Evolutionary conservation across 2,888 invertebrate species (phyloP), one percentile per base, ranked within the genome.

Genomic region (Melanotus villosus): DNA sequence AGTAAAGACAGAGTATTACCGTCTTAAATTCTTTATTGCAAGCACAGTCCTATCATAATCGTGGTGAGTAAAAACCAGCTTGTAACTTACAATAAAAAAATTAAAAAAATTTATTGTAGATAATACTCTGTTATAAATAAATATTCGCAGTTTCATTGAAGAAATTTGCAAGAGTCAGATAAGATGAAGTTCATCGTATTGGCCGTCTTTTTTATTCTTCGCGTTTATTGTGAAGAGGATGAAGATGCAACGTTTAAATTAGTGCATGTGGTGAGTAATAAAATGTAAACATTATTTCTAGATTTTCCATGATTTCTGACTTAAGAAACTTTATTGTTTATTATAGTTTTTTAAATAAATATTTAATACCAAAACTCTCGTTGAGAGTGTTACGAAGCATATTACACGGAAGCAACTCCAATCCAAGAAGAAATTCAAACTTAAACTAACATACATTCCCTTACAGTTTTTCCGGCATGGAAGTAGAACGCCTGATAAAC

Each of bases 391-490:
- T n/a, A n/a, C n/a, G n/a, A n/a, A n/a, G n/a, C n/a, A n/a, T n/a
- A n/a, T n/a, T n/a, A n/a, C n/a, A n/a, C n/a, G n/a, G n/a, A n/a
- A n/a, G n/a, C n/a, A n/a, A n/a, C n/a, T n/a, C n/a, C n/a, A n/a
- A n/a, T n/a, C n/a, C n/a, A n/a, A n/a, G n/a, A n/a, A n/a, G n/a
- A n/a, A n/a, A n/a, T n/a, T n/a, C n/a, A n/a, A n/a, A n/a, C n/a
- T n/a, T n/a, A n/a, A n/a, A n/a, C n/a, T n/a, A n/a, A n/a, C 26
- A 26, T 5, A 5, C 26, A 41, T 5, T 41, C 4, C 10, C 2
- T 52, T 52, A 10, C 81, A 93, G 92, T 85, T 94, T 68, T 92
- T 90, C 80, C 87, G 95, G 56, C 95, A 95, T 87, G 95, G 95
- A 23, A 91, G 92, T 76, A 85, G 95, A 78, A 92, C 93, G 70